Conservation (phyloP, 1,140 invertebrate genomes). For the Thaumatotibia leucotreta region DNA sequence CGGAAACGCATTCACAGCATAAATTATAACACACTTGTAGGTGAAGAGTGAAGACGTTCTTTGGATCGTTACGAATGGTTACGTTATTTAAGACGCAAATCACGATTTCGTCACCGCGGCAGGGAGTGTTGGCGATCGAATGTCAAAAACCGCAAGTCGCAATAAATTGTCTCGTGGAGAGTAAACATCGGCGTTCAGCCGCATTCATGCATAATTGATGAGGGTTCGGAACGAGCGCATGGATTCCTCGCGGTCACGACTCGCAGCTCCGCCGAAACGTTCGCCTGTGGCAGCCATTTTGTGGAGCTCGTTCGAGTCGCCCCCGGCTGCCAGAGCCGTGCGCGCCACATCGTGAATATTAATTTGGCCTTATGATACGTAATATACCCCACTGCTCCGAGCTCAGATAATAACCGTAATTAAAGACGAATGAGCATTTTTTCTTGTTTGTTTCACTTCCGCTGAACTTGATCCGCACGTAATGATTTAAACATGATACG, state of each 20-base stretch:
- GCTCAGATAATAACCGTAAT: slow-evolving; percentile 32
- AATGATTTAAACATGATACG: slow-evolving; percentile 35
- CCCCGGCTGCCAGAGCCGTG: slow-evolving; percentile 39
- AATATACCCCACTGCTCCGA: slow-evolving; percentile 22
- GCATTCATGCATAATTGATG: slow-evolving; percentile 76
- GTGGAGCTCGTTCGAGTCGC: slow-evolving; percentile 33
- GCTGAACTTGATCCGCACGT: slow-evolving; percentile 32
- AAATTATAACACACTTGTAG: slow-evolving; percentile 4
- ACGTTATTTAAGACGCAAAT: slow-evolving; percentile 22
- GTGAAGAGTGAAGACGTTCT: neutral
- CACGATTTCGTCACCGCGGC: slow-evolving; percentile 40
- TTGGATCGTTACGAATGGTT: neutral
- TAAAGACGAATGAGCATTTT: slow-evolving; percentile 28
- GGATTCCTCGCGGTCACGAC: slow-evolving; percentile 72
- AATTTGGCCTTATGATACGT: slow-evolving; percentile 50
- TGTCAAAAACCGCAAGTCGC: slow-evolving; percentile 71
- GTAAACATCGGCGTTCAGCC: slow-evolving; percentile 68
- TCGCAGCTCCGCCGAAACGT: slow-evolving; percentile 53
- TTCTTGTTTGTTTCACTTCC: slow-evolving; percentile 31
- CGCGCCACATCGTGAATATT: slow-evolving; percentile 56
- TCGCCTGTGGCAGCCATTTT: slow-evolving; percentile 67
- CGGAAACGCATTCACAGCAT: slow-evolving; percentile 13
- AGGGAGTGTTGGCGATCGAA: slow-evolving; percentile 45
- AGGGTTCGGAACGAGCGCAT: slow-evolving; percentile 60
- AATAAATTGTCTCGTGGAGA: slow-evolving; percentile 73